Evolutionary conservation across 2,888 invertebrate species (phyloP).

Genomic region (Tiliacea citrago): DNA sequence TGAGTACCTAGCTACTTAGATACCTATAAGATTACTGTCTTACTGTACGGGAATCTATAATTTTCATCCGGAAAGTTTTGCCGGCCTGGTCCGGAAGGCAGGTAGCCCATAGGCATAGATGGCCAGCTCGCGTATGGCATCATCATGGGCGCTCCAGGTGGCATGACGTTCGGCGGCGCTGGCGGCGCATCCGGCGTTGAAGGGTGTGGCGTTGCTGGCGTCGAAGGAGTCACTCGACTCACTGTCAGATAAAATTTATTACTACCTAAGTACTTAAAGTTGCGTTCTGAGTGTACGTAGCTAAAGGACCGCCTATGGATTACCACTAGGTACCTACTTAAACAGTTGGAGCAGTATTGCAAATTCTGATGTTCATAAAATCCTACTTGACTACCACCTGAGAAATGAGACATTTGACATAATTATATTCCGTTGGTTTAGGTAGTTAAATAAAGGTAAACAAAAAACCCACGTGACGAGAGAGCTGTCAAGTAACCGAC

Average conservation of each 20-base stretch:
- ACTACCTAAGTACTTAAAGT: neutral
- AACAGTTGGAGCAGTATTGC: neutral
- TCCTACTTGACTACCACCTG: too few species aligned
- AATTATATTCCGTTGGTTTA: too few species aligned
- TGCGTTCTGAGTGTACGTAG: neutral
- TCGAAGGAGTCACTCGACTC: neutral
- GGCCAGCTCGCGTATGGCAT: constrained; percentile 39
- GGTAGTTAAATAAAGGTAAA: too few species aligned
- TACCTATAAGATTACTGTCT: constrained; percentile 40
- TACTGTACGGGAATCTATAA: constrained; percentile 60
- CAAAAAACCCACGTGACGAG: too few species aligned
- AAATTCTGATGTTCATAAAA: neutral
- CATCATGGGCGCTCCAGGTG: constrained; percentile 16
- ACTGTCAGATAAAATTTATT: neutral
- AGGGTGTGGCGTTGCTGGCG: neutral
- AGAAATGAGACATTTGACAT: neutral
- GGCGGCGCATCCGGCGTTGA: neutral
- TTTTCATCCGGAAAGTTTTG: constrained; percentile 38
- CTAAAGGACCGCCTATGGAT: neutral
- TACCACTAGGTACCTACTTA: neutral
- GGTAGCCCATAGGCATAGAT: constrained; percentile 37
- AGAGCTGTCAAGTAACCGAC: too few species aligned
- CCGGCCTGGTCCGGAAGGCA: neutral
- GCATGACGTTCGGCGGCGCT: neutral
- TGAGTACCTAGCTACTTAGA: neutral